Conservation (phyloP, 2,797 vertebrate species). For the Lophura swinhoii region DNA sequence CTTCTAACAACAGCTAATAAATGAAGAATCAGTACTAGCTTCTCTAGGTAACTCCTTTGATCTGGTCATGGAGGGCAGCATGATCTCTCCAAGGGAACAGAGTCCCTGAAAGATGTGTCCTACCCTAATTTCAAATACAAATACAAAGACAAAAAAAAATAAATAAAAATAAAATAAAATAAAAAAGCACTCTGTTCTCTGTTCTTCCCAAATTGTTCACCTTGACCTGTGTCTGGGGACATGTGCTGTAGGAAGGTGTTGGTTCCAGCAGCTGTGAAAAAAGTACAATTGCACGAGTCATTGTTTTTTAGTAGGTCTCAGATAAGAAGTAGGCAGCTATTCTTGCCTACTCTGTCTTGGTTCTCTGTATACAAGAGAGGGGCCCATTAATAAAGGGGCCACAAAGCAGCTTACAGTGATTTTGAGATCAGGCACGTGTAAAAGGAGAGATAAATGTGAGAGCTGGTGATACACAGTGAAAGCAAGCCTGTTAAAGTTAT, state of each 20-base stretch:
- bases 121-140: not conserved
- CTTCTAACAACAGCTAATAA: not conserved
- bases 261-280: not conserved
- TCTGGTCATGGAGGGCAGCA: not conserved
- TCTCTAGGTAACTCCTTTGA: not conserved
- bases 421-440: not conserved
- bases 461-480: not conserved
- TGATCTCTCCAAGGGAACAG: not conserved
- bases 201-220: not conserved
- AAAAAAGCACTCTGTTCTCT: rapidly evolving
- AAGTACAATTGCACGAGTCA: not conserved
- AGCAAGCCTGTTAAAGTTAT: not conserved
- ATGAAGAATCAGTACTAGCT: not conserved
- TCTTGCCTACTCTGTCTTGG: not conserved
- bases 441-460: not conserved
- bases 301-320: not conserved
- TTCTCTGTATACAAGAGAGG: not conserved
- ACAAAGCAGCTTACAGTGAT: not conserved
- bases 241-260: not conserved
- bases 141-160: not conserved
- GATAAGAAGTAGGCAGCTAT: not conserved
- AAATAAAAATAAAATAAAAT: not conserved
- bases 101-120: not conserved
- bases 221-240: not conserved
- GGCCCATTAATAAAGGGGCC: not conserved